Evolutionary conservation across 2,113 vertebrate species (phyloP), one percentile per base, ranked within the genome.

Genomic region (Salvelinus sp.): DNA sequence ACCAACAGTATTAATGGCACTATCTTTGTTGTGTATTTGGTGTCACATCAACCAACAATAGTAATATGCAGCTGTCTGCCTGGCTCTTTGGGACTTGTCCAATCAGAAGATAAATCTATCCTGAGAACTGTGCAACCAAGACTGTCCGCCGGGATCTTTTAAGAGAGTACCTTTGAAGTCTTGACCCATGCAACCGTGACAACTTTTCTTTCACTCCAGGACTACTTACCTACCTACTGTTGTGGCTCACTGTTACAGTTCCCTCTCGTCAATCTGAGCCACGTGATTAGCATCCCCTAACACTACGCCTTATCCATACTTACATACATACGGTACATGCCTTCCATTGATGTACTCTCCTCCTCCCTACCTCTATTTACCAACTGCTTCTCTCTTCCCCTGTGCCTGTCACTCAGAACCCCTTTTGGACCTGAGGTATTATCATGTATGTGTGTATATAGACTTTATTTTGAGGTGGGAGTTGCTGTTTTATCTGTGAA

Each of bases 321-420:
- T 50, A 44, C 23, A 23, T 23, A 23, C 23, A 23, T 23, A 44
- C 0, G 38, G 2, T 44, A 69, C 38, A 69, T 72, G 48, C 70
- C 48, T 72, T 72, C 27, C 54, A n/a, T 72, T 60, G 33, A 9
- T 25, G 68, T 33, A 0, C 48, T 72, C 70, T 28, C 30, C 70
- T 65, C 54, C 38, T 38, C 7, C 68, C 62, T 71, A 64, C 75
- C 69, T 65, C 76, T 72, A 62, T 72, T 28, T 18, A 23, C 38
- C 67, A 30, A 6, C 65, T 44, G 68, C 62, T 70, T 44, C 25
- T 48, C 38, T 10, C 30, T 78, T 62, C 18, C 76, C 76, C 83
- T 76, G 89, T 92, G 88, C 89, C 90, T 71, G 80, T 79, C 70
- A 66, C 74, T 74, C 65, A 81, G 67, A 69, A 70, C 58, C 58